These are phyloP conservation scores for Drosophila pachea DNA, from an alignment of 1,140 invertebrate genomes.

Conservation along the genomic window DNA sequence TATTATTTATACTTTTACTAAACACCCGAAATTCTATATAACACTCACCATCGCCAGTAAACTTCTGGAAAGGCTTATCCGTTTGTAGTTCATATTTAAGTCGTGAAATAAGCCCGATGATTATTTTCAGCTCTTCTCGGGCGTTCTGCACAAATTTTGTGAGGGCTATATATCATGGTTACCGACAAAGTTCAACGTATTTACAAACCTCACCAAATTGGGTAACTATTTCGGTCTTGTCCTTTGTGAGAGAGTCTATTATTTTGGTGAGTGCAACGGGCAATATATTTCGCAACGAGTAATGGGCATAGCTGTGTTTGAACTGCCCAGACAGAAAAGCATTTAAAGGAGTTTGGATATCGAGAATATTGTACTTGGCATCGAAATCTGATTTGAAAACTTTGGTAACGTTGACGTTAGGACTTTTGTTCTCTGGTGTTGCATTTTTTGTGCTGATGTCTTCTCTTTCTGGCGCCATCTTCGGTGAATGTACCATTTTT, in stretches of 20 bases:
- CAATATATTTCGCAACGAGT: conserved; percentile 90
- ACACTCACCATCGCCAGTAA: conserved; percentile 75
- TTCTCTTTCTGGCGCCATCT: conserved; percentile 22
- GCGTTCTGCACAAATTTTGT: conserved; percentile 78
- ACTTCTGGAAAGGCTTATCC: conserved; percentile 87
- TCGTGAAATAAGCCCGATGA: conserved; percentile 89
- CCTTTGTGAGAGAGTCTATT: conserved; percentile 89
- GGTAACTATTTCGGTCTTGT: conserved; percentile 84
- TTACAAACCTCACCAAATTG: conserved; percentile 84
- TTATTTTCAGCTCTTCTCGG: conserved; percentile 86
- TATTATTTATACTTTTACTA: neutral
- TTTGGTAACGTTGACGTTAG: conserved; percentile 5
- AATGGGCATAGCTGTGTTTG: conserved; percentile 89
- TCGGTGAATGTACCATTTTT: conserved; percentile 5
- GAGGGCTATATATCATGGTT: conserved; percentile 24
- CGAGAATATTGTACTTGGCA: conserved; percentile 72
- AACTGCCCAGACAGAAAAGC: conserved; percentile 62
- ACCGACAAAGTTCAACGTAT: neutral
- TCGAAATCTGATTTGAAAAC: conserved; percentile 65
- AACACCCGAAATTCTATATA: neutral
- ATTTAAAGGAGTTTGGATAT: conserved; percentile 59
- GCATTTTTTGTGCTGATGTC: neutral
- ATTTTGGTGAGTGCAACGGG: conserved; percentile 94
- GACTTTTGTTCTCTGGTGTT: neutral
- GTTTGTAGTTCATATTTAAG: conserved; percentile 95